Evolutionary conservation across 2,113 vertebrate genomes (phyloP), one percentile per base, ranked within the genome.

Genomic region (Strix uralensis): DNA sequence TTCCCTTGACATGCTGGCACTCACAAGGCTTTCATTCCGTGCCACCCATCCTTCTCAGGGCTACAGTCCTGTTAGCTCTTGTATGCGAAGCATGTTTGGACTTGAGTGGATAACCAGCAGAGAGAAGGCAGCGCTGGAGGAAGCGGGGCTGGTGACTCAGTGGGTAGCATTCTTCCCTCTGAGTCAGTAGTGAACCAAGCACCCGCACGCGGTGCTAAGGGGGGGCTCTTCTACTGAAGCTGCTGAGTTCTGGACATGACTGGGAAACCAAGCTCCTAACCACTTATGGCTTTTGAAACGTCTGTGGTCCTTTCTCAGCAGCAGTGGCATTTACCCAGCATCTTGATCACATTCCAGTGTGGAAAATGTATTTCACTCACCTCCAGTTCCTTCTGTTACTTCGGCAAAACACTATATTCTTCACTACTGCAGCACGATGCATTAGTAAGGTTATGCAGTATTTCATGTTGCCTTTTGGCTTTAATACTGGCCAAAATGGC

Each of bases 71-170:
- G 81, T 62, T 42, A 77, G 73, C 40, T 92, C 81, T 62, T 72
- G 57, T 47, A 58, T 3, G 4, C 36, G 58, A 22, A 42, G 1
- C 86, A 9, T 47, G 96, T 54, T 87, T 72, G 73, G 81, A 77
- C 94, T 93, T 62, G 94, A 89, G 78, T 55, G n/a, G 77, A 38
- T 42, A 94, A 59, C 81, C 81, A 95, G 70, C 23, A 88, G 72
- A 63, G 74, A 84, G 74, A 46, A 92, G 61, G 40, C 58, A 84
- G 63, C 0, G 3, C 63, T 86, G 75, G 47, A 90, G 44, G 69
- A 95, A 69, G 58, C 7, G 3, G 71, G 13, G 46, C 36, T 85
- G 49, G 75, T 97, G 95, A 92, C 74, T 97, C 89, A 91, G 73
- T 34, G 91, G 72, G 84, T 66, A 69, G 26, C 44, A 49, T 70